Evolutionary conservation across 2,888 invertebrate species (phyloP).

Genomic region (Phragmatobia fuliginosa): DNA sequence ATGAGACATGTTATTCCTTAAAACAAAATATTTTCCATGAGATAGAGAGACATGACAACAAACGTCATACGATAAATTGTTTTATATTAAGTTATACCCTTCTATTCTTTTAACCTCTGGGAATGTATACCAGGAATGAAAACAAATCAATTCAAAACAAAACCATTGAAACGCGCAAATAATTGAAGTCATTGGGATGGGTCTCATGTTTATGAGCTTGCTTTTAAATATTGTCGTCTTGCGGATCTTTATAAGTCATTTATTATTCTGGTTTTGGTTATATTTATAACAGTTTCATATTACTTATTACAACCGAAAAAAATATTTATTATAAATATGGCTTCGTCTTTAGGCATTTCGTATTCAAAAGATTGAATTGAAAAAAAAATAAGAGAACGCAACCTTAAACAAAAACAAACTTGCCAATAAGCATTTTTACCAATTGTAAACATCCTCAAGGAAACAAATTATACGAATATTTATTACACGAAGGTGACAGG

Average conservation of each 20-base stretch:
- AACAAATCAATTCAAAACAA: neutral
- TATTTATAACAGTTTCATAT: neutral
- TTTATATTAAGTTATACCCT: neutral
- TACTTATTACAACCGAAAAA: too few species aligned
- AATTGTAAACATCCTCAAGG: neutral
- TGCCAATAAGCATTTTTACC: neutral
- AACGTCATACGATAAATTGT: neutral
- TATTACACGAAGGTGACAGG: constrained; percentile 3
- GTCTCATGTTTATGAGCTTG: neutral
- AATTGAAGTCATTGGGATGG: neutral
- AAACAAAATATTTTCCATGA: constrained; percentile 14
- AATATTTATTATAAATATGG: too few species aligned
- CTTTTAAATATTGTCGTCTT: neutral
- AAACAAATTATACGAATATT: constrained; percentile 6
- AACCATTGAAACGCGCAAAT: neutral
- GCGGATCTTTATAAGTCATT: neutral
- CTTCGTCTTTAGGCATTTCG: neutral
- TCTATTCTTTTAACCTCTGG: neutral
- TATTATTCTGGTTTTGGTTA: neutral
- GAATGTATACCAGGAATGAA: neutral
- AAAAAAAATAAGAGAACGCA: neutral
- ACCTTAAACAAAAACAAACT: neutral
- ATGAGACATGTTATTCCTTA: constrained; percentile 95
- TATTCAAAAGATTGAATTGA: neutral
- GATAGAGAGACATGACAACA: neutral